These are phyloP conservation scores for Phoenicopterus ruber DNA, from an alignment of 2,113 vertebrate species.

Conservation along the genomic window DNA sequence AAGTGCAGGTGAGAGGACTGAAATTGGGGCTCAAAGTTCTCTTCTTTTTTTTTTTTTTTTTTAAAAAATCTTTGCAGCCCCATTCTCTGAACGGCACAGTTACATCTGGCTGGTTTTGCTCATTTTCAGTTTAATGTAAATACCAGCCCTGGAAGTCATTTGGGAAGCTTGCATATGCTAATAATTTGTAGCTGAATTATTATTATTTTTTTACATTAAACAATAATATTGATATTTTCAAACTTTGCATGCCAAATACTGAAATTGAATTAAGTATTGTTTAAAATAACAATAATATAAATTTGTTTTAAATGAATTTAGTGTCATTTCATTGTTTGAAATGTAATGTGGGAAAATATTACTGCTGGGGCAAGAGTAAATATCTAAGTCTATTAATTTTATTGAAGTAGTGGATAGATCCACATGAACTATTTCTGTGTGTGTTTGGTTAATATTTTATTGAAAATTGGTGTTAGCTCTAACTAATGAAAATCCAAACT, in stretches of 20 bases:
- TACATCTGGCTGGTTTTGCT: slow-evolving; percentile 58
- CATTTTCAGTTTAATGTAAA: slow-evolving; percentile 70
- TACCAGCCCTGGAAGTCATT: slow-evolving; percentile 36
- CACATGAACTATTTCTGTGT: slow-evolving; percentile 74
- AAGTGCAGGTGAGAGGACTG: neutral
- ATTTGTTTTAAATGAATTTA: slow-evolving; percentile 82
- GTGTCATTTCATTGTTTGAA: slow-evolving; percentile 82
- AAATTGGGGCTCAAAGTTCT: neutral
- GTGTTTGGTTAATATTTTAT: slow-evolving; percentile 81
- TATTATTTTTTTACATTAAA: slow-evolving; percentile 57
- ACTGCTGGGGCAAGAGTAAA: slow-evolving; percentile 72
- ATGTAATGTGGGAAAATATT: slow-evolving; percentile 74
- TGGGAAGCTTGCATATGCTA: slow-evolving; percentile 47
- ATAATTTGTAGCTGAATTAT: slow-evolving; percentile 47
- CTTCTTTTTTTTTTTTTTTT: neutral
- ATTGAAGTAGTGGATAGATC: slow-evolving; percentile 74
- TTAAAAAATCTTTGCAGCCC: neutral
- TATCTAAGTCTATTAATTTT: slow-evolving; percentile 79
- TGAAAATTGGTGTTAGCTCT: slow-evolving; percentile 77
- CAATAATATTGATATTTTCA: slow-evolving; percentile 62
- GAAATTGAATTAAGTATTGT: slow-evolving; percentile 81
- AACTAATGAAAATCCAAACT: slow-evolving; percentile 73
- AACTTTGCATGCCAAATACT: slow-evolving; percentile 74
- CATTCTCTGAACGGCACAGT: neutral
- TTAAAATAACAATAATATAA: slow-evolving; percentile 80